phyloP scores from a whole-genome alignment of 2,888 invertebrate species.

The Bedellia somnulentella region DNA sequence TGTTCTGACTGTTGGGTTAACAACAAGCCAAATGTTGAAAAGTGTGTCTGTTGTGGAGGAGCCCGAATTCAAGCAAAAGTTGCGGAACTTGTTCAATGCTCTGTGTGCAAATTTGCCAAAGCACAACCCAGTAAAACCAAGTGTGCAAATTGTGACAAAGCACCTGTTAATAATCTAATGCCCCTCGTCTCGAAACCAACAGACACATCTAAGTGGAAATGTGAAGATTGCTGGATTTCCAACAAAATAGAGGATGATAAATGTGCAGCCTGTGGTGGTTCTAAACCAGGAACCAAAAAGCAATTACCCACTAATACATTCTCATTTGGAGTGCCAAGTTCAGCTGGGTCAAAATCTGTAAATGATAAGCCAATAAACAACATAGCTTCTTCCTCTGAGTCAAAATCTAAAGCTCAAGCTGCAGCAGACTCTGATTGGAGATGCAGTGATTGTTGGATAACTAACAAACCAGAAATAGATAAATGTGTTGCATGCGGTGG shows the following conservation, averaged over 20 bases:
- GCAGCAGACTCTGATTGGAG: constrained; percentile 1
- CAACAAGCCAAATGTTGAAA: constrained; percentile 21
- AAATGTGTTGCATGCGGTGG: constrained; percentile 12
- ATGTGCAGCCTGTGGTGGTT: constrained; percentile 24
- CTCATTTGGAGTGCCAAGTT: no score
- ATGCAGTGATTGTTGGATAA: constrained; percentile 3
- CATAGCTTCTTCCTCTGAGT: no score
- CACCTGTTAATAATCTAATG: constrained; percentile 11
- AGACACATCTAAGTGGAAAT: constrained; percentile 23
- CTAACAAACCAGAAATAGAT: neutral
- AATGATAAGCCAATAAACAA: no score
- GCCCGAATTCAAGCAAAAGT: constrained; percentile 13
- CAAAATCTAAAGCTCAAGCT: no score
- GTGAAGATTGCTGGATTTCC: constrained; percentile 24
- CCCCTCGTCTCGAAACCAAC: constrained; percentile 7
- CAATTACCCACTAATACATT: no score
- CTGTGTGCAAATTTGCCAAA: constrained; percentile 18
- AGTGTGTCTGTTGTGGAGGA: constrained; percentile 26
- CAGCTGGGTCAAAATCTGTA: no score
- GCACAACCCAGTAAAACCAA: constrained; percentile 15
- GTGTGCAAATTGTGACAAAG: constrained; percentile 21
- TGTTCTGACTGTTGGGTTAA: constrained; percentile 25
- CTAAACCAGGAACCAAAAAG: constrained; percentile 1
- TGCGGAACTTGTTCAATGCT: constrained; percentile 15
- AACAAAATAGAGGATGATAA: constrained; percentile 22